A percentile compares a stretch with the other conserved stretches of the same genome.
Evolutionary conservation across 1,140 invertebrate species (phyloP).

Genomic region (Halyomorpha halys): DNA sequence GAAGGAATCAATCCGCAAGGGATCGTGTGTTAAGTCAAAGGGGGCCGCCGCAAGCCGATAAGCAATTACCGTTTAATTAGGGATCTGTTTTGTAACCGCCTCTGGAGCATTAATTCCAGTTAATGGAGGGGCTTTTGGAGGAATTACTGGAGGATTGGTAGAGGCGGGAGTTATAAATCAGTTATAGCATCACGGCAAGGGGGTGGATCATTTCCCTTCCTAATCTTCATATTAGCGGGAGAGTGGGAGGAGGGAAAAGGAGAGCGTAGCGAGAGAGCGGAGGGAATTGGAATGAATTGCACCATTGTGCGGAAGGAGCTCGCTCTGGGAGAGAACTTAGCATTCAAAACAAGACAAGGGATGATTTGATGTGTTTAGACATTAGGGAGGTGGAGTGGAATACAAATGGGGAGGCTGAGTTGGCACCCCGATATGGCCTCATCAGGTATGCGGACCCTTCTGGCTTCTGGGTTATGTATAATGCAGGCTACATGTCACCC

Average conservation of each 20-base stretch:
- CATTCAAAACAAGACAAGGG: slow-evolving; percentile 23
- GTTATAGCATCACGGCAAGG: no score
- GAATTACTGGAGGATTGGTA: background rate
- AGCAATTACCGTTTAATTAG: no score
- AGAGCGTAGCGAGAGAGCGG: background rate
- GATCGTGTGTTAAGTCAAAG: no score
- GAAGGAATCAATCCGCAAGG: no score
- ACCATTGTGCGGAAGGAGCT: slow-evolving; percentile 19
- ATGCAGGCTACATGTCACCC: no score
- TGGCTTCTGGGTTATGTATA: background rate
- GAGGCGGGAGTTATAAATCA: background rate
- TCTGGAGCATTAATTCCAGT: no score
- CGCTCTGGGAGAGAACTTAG: slow-evolving; percentile 12
- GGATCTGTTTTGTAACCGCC: no score
- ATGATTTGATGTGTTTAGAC: slow-evolving; percentile 27
- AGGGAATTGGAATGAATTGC: slow-evolving; percentile 24
- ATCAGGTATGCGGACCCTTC: slow-evolving; percentile 13
- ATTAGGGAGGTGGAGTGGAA: slow-evolving; percentile 1
- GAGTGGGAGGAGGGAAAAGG: background rate
- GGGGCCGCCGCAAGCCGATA: no score
- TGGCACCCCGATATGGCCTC: slow-evolving; percentile 16
- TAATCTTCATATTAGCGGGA: background rate
- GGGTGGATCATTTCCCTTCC: background rate
- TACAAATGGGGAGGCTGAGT: slow-evolving; percentile 1
- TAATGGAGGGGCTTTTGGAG: background rate